Evolutionary conservation across 2,888 invertebrate species (phyloP).

Genomic region (Corythucha ciliata): DNA sequence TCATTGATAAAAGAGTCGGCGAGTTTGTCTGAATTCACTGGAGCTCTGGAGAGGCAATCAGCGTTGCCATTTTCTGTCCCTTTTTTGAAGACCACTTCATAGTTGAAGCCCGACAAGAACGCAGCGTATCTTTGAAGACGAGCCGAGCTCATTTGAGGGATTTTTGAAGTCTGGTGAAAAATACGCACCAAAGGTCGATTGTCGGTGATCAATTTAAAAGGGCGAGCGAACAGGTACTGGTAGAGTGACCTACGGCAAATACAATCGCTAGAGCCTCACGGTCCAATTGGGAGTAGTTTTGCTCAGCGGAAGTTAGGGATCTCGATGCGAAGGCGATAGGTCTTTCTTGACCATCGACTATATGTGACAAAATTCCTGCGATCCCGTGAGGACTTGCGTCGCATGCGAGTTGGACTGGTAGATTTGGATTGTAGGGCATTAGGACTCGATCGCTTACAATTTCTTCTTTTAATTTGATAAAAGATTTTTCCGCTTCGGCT

Average conservation of each 20-base stretch:
- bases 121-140: not conserved
- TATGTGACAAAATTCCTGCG: conserved; percentile 11
- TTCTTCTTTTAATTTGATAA: conserved; percentile 31
- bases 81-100: conserved; percentile 9
- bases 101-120: conserved; percentile 5
- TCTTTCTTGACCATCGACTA: conserved; percentile 21
- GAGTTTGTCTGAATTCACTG: no score
- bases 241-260: conserved; percentile 20
- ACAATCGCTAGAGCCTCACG: conserved; percentile 27
- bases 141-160: not conserved
- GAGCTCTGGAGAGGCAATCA: conserved; percentile 25
- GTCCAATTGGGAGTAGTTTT: conserved; percentile 27
- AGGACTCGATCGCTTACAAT: conserved; percentile 32
- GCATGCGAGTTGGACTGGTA: conserved; percentile 28
- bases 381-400: conserved; percentile 28
- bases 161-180: not conserved
- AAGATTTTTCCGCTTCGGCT: conserved; percentile 28
- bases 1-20: not conserved
- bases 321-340: conserved; percentile 23
- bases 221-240: conserved; percentile 17
- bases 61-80: conserved; percentile 24
- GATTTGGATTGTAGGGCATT: conserved; percentile 29
- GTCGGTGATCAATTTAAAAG: conserved; percentile 18
- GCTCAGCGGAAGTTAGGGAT: conserved; percentile 18
- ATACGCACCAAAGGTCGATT: conserved; percentile 19